Conservation (phyloP, 2,113 vertebrate species). For the Scomber scombrus region DNA sequence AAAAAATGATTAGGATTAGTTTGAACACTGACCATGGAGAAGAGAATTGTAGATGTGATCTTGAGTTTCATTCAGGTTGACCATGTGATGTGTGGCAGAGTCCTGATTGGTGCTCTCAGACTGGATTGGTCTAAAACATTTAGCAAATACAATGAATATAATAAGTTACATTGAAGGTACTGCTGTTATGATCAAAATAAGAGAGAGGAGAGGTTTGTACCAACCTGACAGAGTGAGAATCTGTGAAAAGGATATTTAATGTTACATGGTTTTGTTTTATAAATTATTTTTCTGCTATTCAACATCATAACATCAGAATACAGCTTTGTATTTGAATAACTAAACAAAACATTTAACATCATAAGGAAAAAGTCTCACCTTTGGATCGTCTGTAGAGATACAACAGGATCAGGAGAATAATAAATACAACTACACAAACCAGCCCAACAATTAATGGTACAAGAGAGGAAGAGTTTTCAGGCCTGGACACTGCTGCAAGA, state of each 20-base stretch:
- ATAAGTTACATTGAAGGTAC: background rate
- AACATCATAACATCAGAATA: rapidly evolving
- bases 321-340: background rate
- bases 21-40: too few species aligned
- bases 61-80: background rate
- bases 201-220: rapidly evolving
- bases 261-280: background rate
- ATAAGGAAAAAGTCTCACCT: constrained; percentile 26
- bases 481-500: background rate
- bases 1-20: too few species aligned
- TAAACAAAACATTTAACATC: background rate
- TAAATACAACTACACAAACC: background rate
- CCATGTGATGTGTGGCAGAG: too few species aligned
- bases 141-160: background rate
- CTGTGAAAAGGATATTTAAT: constrained; percentile 28
- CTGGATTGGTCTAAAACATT: background rate
- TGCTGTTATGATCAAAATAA: background rate
- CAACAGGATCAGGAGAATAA: constrained; percentile 30
- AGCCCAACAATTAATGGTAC: constrained; percentile 17
- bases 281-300: background rate
- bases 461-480: background rate
- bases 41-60: too few species aligned
- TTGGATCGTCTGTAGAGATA: constrained; percentile 22
- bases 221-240: background rate
- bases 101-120: constrained; percentile 1